These are phyloP conservation scores for Diloba caeruleocephala DNA, from an alignment of 2,888 invertebrate genomes.

Conservation along the genomic window DNA sequence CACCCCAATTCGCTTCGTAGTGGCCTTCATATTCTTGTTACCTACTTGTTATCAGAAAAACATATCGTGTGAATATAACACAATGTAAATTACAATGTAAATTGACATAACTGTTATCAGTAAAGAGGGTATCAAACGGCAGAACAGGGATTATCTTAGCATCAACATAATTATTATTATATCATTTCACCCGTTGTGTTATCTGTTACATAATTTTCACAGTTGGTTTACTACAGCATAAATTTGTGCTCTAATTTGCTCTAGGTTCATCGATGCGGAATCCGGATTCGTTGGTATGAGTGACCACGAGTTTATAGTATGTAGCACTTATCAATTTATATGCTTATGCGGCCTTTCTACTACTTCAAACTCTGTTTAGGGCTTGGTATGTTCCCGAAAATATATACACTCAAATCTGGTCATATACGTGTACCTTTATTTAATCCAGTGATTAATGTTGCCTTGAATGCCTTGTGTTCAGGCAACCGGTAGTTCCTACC, in stretches of 20 bases:
- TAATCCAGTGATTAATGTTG: too few species aligned
- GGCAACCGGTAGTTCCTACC: too few species aligned
- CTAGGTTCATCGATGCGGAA: conserved; percentile 20
- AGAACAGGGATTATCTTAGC: conserved; percentile 21
- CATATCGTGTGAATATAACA: conserved; percentile 27
- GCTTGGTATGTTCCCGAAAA: too few species aligned
- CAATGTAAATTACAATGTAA: conserved; percentile 40
- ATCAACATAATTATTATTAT: conserved; percentile 31
- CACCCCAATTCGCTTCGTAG: conserved; percentile 2
- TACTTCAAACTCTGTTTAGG: too few species aligned
- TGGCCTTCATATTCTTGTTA: conserved; percentile 17
- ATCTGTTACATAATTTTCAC: conserved; percentile 13
- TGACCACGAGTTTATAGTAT: background rate
- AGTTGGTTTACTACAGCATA: conserved; percentile 12
- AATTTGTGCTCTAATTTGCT: conserved; percentile 13
- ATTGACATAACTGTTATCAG: conserved; percentile 34
- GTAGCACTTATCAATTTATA: too few species aligned
- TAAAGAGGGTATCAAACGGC: conserved; percentile 27
- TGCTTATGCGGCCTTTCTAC: too few species aligned
- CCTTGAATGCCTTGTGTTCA: too few species aligned
- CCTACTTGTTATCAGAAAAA: conserved; percentile 32
- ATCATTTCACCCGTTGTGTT: conserved; percentile 24
- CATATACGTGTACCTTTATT: too few species aligned
- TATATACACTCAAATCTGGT: too few species aligned
- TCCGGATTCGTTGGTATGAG: conserved; percentile 6